phyloP scores from a whole-genome alignment of 2,888 invertebrate species.

The Acanthopleura granulata region DNA sequence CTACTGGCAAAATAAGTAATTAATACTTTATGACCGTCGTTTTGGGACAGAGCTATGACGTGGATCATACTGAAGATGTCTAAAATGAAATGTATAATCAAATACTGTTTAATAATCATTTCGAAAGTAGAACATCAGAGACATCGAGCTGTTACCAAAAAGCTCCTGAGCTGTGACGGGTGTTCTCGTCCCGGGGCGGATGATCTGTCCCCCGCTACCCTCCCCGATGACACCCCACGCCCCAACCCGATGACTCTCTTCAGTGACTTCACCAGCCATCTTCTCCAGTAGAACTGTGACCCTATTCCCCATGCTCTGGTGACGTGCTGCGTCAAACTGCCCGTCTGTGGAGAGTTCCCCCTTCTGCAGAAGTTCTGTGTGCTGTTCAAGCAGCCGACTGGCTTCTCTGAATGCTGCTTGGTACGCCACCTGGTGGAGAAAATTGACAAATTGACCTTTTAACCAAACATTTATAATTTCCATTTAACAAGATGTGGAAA shows the following conservation, averaged over 20 bases:
- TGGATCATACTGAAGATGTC: no score
- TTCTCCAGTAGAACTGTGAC: conserved; percentile 52
- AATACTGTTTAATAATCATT: no score
- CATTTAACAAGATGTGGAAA: no score
- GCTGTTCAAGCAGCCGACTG: conserved; percentile 50
- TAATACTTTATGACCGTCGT: no score
- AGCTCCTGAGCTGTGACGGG: conserved; percentile 50
- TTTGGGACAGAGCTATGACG: no score
- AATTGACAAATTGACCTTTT: neutral
- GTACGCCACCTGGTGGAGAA: conserved; percentile 49
- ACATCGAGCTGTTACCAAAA: conserved; percentile 39
- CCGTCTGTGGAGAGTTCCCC: conserved; percentile 48
- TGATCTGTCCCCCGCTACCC: conserved; percentile 56
- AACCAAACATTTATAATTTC: no score
- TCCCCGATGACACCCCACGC: conserved; percentile 63
- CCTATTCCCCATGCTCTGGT: conserved; percentile 45
- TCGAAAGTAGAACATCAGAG: neutral
- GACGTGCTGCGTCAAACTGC: conserved; percentile 50
- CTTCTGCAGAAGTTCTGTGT: conserved; percentile 54
- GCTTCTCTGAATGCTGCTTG: conserved; percentile 58
- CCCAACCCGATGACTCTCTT: conserved; percentile 59
- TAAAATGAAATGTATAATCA: no score
- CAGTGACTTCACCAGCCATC: conserved; percentile 50
- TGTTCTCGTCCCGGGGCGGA: conserved; percentile 42
- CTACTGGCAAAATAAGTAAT: no score